Evolutionary conservation across 1,140 invertebrate genomes (phyloP), one percentile per base, ranked within the genome.

Genomic region (Calephelis nemesis): DNA sequence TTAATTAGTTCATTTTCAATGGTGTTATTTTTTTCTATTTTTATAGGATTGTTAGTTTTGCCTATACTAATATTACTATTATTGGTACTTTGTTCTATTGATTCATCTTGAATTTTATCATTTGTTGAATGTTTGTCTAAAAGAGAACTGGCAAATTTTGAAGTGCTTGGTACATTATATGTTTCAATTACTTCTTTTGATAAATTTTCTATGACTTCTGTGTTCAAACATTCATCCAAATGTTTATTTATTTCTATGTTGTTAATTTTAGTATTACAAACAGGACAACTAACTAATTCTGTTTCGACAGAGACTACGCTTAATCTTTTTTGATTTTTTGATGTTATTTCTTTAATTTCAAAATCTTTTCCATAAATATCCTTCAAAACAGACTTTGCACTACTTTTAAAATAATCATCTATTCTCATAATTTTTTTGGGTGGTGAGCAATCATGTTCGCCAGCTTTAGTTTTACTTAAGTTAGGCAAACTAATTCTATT

Each of bases 201-300:
- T 47, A 92, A 75, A 67, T 85, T 78, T 69, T 91, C 82, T 69
- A 90, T 84, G 12, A 87, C 67, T 67, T 88, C 82, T 77, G 81
- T 89, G 73, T 89, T 83, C 6, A 94, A 74, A 73, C 94, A 94
- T 67, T 90, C 82, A 77, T 94, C 92, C 68, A 94, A 76, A 82
- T 95, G 94, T 49, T 71, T 81, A 72, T 94, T 93, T 54, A 95
- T 92, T 67, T 88, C 67, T 13, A 76, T 60, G 64, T 73, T 69
- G 50, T 76, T 69, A 11, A 95, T 63, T 68, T 67, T 77, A 13
- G 67, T 76, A 63, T 82, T 81, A 79, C 94, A 95, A 62, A 94
- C 80, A 10, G 93, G 93, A 85, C 94, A 95, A 60, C 85, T 82
- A 45, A 90, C 87, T 63, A 78, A 69, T 65, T 82, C 64, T 11